Evolutionary conservation across 2,888 invertebrate genomes (phyloP).

Genomic region (Macaria notata): DNA sequence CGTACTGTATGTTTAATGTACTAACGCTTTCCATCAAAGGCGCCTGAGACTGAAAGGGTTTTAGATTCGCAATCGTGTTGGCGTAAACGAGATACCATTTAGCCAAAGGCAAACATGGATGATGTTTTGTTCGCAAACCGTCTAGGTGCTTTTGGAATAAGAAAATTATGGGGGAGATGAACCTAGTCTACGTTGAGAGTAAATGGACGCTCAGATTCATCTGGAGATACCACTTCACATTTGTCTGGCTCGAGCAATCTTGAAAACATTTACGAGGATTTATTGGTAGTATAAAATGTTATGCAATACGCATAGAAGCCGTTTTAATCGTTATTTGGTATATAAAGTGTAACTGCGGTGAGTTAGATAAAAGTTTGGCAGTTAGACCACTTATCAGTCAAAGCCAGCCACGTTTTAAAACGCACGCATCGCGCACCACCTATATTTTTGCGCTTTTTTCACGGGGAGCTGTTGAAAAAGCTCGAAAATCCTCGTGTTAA

Average conservation of each 20-base stretch:
- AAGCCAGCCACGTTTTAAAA: neutral
- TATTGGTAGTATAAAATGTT: neutral
- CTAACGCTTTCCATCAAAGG: conserved; percentile 67
- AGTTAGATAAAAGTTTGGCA: too few species aligned
- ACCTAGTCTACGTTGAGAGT: conserved; percentile 6
- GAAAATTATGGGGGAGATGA: conserved; percentile 28
- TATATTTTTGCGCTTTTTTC: conserved; percentile 24
- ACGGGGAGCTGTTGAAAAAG: conserved; percentile 38
- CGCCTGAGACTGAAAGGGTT: conserved; percentile 62
- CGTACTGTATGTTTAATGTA: conserved; percentile 74
- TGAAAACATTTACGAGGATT: neutral
- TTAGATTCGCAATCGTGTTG: conserved; percentile 71
- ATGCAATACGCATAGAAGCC: neutral
- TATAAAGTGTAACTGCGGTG: too few species aligned
- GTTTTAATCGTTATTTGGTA: too few species aligned
- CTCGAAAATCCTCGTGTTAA: conserved; percentile 38
- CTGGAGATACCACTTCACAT: neutral
- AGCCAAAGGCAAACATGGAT: conserved; percentile 62
- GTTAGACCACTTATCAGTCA: neutral
- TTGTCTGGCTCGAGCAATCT: neutral
- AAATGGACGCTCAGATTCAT: conserved; percentile 5
- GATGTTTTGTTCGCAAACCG: conserved; percentile 54
- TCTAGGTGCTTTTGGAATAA: conserved; percentile 49
- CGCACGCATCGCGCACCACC: neutral
- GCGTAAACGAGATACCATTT: conserved; percentile 72